phyloP scores from a whole-genome alignment of 2,888 invertebrate genomes.

The Cephus rjabovi region DNA sequence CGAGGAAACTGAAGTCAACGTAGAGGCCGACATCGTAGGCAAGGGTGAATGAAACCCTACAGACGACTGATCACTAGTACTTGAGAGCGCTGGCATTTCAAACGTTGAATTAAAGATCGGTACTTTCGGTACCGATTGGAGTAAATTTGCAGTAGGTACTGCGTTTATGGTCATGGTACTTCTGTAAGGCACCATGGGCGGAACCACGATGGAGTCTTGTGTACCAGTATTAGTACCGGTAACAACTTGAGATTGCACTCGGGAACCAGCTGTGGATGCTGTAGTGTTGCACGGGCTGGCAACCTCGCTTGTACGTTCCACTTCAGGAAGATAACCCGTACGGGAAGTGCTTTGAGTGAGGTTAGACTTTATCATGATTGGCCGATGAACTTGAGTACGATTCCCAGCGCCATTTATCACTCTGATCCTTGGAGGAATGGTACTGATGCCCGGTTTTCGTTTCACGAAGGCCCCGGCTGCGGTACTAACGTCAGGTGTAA shows the following conservation, averaged over 20 bases:
- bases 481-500: constrained; percentile 18
- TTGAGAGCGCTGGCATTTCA: background rate
- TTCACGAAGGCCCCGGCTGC: background rate
- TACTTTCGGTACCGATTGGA: constrained; percentile 28
- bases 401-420: background rate
- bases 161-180: constrained; percentile 39
- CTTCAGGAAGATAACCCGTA: background rate
- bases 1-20: background rate
- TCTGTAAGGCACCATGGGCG: constrained; percentile 18
- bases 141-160: constrained; percentile 42
- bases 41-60: background rate
- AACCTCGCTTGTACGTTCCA: background rate
- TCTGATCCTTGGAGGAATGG: background rate
- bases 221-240: background rate
- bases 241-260: background rate
- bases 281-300: constrained; percentile 25
- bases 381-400: background rate
- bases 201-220: background rate
- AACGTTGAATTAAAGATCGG: background rate
- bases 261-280: background rate
- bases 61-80: background rate
- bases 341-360: background rate
- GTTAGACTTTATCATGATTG: background rate
- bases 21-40: background rate
- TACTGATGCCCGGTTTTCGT: background rate